Evolutionary conservation across 2,888 invertebrate genomes (phyloP).

Genomic region (Nymphalis c-album): DNA sequence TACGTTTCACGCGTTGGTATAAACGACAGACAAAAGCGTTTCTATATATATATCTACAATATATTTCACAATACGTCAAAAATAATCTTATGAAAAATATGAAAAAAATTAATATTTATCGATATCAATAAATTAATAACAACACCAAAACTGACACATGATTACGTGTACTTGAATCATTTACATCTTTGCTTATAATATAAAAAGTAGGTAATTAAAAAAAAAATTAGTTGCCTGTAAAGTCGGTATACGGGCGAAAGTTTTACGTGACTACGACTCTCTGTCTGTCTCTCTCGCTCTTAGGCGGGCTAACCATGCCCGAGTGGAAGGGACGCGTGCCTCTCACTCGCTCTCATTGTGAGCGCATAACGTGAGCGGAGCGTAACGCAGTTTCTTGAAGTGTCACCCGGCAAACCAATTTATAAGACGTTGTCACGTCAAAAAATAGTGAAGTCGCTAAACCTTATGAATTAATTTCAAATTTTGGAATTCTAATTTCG

Average conservation of each 20-base stretch:
- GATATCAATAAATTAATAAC: not conserved
- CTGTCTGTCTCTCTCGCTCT: too few relatives aligned
- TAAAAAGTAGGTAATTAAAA: not conserved
- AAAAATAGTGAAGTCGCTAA: slow-evolving; percentile 11
- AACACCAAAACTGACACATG: not conserved
- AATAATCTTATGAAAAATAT: not conserved
- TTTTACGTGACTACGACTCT: too few relatives aligned
- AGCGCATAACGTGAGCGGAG: too few relatives aligned
- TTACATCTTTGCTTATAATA: not conserved
- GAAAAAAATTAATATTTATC: not conserved
- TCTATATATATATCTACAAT: not conserved
- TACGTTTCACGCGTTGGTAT: slow-evolving; percentile 44
- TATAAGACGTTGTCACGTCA: too few relatives aligned
- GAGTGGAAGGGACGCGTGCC: too few relatives aligned
- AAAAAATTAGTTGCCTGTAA: too few relatives aligned
- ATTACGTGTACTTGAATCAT: not conserved
- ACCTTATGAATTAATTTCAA: slow-evolving; percentile 1
- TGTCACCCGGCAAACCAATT: too few relatives aligned
- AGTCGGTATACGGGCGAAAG: too few relatives aligned
- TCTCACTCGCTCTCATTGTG: too few relatives aligned
- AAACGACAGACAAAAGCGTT: slow-evolving; percentile 43
- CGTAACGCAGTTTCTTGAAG: too few relatives aligned
- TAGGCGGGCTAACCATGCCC: too few relatives aligned
- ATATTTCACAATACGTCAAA: not conserved
- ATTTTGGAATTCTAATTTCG: slow-evolving; percentile 62